Evolutionary conservation across 2,113 vertebrate genomes (phyloP).

Genomic region (Stigmatopora argus): DNA sequence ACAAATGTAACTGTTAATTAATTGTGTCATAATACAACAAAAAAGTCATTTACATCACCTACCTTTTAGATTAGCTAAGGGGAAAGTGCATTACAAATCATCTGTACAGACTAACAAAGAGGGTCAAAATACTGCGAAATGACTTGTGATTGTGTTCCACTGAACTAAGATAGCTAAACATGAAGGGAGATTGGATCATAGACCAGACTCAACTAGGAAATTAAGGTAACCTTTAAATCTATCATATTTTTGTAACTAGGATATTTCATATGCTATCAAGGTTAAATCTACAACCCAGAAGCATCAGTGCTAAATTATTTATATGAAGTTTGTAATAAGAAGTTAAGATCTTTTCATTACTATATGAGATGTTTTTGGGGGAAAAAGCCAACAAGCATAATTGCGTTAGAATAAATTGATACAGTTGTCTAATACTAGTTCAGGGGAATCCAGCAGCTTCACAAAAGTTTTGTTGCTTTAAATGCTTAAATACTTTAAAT

Average conservation of each 20-base stretch:
- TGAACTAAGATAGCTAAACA: slow-evolving; percentile 33
- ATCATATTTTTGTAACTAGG: not conserved
- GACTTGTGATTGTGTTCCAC: slow-evolving; percentile 38
- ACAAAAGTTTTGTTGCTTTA: too few species aligned
- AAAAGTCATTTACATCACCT: slow-evolving; percentile 41
- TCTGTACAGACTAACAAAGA: slow-evolving; percentile 47
- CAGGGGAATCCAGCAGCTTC: too few species aligned
- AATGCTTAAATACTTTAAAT: too few species aligned
- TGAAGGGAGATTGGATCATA: slow-evolving; percentile 24
- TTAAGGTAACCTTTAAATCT: not conserved
- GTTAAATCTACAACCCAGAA: not conserved
- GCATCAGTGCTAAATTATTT: not conserved
- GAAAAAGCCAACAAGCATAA: too few species aligned
- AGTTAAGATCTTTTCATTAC: too few species aligned
- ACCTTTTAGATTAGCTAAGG: slow-evolving; percentile 48
- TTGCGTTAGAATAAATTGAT: too few species aligned
- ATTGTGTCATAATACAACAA: slow-evolving; percentile 52
- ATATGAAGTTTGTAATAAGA: not conserved
- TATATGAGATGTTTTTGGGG: too few species aligned
- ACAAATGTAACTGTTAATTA: slow-evolving; percentile 57
- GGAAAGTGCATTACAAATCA: slow-evolving; percentile 41
- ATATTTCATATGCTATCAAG: not conserved
- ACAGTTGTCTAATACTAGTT: too few species aligned
- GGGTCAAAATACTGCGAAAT: slow-evolving; percentile 37
- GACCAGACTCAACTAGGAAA: not conserved